Evolutionary conservation across 1,140 invertebrate species (phyloP).

Genomic region (Solenopsis fugax): DNA sequence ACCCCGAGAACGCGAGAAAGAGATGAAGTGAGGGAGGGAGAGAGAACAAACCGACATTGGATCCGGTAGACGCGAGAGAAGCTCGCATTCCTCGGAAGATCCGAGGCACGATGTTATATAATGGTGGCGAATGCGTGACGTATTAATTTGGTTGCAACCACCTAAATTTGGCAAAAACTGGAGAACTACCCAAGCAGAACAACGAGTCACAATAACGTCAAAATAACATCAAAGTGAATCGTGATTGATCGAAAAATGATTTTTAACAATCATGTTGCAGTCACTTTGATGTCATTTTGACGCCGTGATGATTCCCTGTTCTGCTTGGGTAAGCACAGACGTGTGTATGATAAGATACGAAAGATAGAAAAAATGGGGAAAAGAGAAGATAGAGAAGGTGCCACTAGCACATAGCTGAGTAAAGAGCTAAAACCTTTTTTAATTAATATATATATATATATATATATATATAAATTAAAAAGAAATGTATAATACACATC

Average conservation of each 20-base stretch:
- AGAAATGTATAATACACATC: not conserved
- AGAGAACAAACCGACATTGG: conserved; percentile 30
- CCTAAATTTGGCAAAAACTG: conserved; percentile 1
- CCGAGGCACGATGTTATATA: conserved; percentile 39
- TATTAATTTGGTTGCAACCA: conserved; percentile 32
- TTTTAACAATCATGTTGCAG: no score
- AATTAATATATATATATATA: no score
- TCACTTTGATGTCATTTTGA: no score
- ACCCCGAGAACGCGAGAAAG: conserved; percentile 57
- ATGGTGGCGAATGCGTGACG: conserved; percentile 15
- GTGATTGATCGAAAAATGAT: no score
- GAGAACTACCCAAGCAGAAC: no score
- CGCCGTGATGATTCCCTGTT: no score
- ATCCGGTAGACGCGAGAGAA: conserved; percentile 51
- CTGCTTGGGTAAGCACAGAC: no score
- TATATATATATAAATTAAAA: not conserved
- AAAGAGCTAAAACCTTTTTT: not conserved
- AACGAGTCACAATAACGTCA: no score
- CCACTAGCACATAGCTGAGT: fast-evolving
- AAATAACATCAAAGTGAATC: no score
- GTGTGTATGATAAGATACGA: not conserved
- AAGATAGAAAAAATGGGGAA: not conserved
- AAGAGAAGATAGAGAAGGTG: not conserved
- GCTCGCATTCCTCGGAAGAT: conserved; percentile 46
- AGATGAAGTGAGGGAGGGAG: conserved; percentile 27